phyloP scores from a whole-genome alignment of 2,888 invertebrate species.

The Oxycera nigricornis region DNA sequence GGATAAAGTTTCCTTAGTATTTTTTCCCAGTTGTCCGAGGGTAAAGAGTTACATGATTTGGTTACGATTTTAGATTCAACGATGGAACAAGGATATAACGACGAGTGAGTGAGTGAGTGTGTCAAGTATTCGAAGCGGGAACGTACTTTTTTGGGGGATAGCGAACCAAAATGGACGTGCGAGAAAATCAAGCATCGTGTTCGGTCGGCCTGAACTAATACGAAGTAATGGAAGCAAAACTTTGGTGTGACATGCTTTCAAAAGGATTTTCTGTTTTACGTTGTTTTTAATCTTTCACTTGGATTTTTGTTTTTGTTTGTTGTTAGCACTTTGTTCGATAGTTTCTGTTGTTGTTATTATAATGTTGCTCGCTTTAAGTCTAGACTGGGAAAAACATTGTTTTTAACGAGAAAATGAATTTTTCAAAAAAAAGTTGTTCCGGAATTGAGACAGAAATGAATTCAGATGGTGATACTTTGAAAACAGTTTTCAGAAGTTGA shows the following conservation, averaged over 20 bases:
- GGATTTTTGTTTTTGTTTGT: neutral
- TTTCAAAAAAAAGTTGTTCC: neutral
- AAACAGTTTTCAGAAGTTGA: neutral
- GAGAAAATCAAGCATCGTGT: neutral
- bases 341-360: neutral
- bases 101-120: neutral
- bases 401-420: too few relatives aligned
- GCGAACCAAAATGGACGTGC: neutral
- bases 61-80: slow-evolving; percentile 33
- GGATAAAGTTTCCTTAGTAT: neutral
- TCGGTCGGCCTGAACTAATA: slow-evolving; percentile 27
- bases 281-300: too few relatives aligned
- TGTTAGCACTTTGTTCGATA: too few relatives aligned
- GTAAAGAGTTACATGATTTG: slow-evolving; percentile 37
- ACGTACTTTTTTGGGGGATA: neutral
- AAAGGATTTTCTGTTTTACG: slow-evolving; percentile 16
- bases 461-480: neutral
- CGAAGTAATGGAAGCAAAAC: slow-evolving; percentile 36
- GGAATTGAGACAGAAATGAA: neutral
- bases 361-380: neutral
- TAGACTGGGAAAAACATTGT: too few relatives aligned
- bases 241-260: slow-evolving; percentile 29
- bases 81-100: neutral
- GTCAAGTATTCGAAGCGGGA: neutral
- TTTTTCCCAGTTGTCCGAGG: neutral